These are phyloP conservation scores for Schrankia costaestrigalis DNA, from an alignment of 2,888 invertebrate genomes.

Conservation along the genomic window DNA sequence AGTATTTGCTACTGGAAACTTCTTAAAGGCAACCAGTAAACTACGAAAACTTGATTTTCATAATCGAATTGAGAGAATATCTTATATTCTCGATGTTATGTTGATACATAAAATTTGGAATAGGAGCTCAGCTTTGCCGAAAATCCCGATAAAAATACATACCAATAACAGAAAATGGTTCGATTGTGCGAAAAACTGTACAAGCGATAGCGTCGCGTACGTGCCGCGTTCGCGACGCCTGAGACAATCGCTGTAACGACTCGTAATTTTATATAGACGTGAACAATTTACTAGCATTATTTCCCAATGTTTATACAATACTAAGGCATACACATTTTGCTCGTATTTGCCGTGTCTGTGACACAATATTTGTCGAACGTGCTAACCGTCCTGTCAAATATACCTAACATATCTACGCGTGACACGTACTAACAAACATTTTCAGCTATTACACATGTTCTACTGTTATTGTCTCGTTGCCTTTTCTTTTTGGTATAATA, in stretches of 20 bases:
- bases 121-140: constrained; percentile 16
- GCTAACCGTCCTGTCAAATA: constrained; percentile 69
- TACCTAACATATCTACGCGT: constrained; percentile 72
- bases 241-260: constrained; percentile 64
- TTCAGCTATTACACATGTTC: constrained; percentile 67
- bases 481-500: constrained; percentile 70
- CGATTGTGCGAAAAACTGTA: constrained; percentile 41
- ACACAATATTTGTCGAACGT: constrained; percentile 79
- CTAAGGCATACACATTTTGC: constrained; percentile 47
- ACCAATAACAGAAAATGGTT: constrained; percentile 43
- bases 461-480: constrained; percentile 62
- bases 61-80: constrained; percentile 9
- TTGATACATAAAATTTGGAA: constrained; percentile 17
- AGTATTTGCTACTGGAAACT: constrained; percentile 6
- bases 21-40: constrained; percentile 8
- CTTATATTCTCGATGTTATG: constrained; percentile 8
- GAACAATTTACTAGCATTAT: constrained; percentile 54
- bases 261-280: constrained; percentile 69
- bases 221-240: constrained; percentile 51
- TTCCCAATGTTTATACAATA: constrained; percentile 65
- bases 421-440: constrained; percentile 67
- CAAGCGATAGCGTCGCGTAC: constrained; percentile 57
- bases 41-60: constrained; percentile 9
- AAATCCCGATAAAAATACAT: constrained; percentile 33
- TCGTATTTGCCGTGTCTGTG: constrained; percentile 72